Conservation (phyloP, 2,797 vertebrate species). For the Acipenser oxyrinchus region DNA sequence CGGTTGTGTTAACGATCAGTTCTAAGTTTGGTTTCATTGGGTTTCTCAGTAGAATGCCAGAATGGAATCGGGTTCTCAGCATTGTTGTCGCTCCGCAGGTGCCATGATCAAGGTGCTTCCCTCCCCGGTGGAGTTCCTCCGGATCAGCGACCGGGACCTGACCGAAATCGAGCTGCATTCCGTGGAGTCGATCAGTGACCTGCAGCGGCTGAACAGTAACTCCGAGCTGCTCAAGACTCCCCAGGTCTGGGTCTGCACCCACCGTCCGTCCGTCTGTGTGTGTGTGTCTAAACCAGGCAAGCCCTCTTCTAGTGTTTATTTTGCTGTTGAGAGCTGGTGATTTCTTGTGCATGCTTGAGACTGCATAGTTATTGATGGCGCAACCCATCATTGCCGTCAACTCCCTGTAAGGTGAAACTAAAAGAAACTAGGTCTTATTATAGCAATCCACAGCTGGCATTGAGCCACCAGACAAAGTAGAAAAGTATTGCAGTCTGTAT, state of each 20-base stretch:
- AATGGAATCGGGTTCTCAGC: too few relatives aligned
- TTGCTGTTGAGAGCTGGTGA: not conserved
- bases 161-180: conserved; percentile 75
- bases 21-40: too few relatives aligned
- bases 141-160: conserved; percentile 58
- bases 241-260: conserved; percentile 9
- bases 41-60: too few relatives aligned
- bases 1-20: not conserved
- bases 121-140: conserved; percentile 46
- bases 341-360: conserved; percentile 17
- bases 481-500: not conserved
- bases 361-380: not conserved
- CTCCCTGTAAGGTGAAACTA: conserved; percentile 21
- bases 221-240: conserved; percentile 20
- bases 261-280: conserved; percentile 10
- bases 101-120: conserved; percentile 41
- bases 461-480: not conserved
- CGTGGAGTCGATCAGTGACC: conserved; percentile 88
- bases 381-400: conserved; percentile 21
- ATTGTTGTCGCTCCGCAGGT: conserved; percentile 24
- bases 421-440: not conserved
- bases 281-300: conserved; percentile 19
- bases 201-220: conserved; percentile 55
- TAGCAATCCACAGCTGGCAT: not conserved
- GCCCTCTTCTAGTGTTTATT: too few relatives aligned